Conservation (phyloP, 2,797 vertebrate species). For the Acomys russatus region DNA sequence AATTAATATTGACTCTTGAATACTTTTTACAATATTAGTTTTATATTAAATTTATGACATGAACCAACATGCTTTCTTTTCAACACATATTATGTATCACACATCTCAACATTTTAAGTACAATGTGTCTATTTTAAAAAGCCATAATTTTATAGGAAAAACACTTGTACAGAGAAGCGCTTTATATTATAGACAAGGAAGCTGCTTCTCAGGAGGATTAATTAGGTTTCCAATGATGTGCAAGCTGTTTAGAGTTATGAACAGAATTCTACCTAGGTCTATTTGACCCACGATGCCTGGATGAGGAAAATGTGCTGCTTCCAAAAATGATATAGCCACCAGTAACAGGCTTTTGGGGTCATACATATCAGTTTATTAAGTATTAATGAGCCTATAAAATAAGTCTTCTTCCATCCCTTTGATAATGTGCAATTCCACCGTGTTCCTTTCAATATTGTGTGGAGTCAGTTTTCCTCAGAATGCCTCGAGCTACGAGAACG, state of each 20-base stretch:
- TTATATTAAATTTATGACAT: not conserved
- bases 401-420: not conserved
- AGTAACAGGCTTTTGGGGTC: not conserved
- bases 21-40: not conserved
- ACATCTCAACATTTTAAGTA: not conserved
- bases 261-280: not conserved
- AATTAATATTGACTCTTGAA: not conserved
- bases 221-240: not conserved
- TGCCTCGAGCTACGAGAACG: not conserved
- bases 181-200: not conserved
- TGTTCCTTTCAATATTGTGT: not conserved
- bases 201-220: not conserved
- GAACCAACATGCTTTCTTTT: not conserved
- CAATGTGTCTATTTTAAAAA: not conserved
- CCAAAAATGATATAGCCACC: not conserved
- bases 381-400: not conserved
- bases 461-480: not conserved
- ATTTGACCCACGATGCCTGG: not conserved
- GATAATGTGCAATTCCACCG: too few relatives aligned
- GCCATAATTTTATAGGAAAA: not conserved
- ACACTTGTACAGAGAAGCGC: not conserved
- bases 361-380: not conserved
- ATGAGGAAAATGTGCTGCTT: not conserved
- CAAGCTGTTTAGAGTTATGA: not conserved
- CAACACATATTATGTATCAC: not conserved